Evolutionary conservation across 2,888 invertebrate species (phyloP).

Genomic region (Trimorus sp.): DNA sequence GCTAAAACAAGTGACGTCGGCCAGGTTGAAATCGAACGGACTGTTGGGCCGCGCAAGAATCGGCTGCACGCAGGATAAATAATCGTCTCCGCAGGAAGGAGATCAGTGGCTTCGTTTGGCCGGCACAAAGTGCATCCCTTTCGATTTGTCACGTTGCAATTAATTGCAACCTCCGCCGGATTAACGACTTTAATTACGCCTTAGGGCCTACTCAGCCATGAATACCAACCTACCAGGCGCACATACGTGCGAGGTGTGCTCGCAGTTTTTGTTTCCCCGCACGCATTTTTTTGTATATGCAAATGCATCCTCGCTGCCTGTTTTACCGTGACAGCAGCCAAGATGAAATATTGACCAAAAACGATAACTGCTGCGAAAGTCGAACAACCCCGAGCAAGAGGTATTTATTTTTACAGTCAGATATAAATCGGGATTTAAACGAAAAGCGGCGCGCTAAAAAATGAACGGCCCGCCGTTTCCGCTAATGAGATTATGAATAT

Average conservation of each 20-base stretch:
- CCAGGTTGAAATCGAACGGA: constrained; percentile 44
- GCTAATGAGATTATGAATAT: constrained; percentile 57
- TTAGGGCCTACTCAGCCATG: constrained; percentile 60
- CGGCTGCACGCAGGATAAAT: constrained; percentile 66
- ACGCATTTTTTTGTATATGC: constrained; percentile 58
- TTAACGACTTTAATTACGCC: constrained; percentile 74
- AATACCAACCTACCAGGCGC: constrained; percentile 45
- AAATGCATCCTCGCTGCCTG: constrained; percentile 65
- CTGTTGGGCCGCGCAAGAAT: constrained; percentile 60
- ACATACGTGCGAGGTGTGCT: constrained; percentile 43
- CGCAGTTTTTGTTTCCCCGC: constrained; percentile 52
- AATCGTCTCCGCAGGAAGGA: constrained; percentile 64
- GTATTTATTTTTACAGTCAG: constrained; percentile 57
- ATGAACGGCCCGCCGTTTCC: constrained; percentile 2
- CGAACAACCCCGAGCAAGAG: constrained; percentile 56
- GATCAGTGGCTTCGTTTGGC: constrained; percentile 63
- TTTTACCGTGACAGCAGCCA: constrained; percentile 64
- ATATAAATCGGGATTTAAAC: constrained; percentile 64
- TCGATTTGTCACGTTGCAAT: constrained; percentile 75
- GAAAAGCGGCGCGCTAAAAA: constrained; percentile 43
- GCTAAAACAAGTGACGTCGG: constrained; percentile 61
- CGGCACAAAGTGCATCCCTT: constrained; percentile 64
- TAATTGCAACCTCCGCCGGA: constrained; percentile 73
- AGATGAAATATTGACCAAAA: constrained; percentile 64
- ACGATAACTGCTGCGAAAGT: constrained; percentile 60